A percentile compares a stretch with the other conserved stretches of the same genome.
These are phyloP conservation scores for Drosophila mauritiana DNA, from an alignment of 1,140 invertebrate genomes.

Conservation along the genomic window DNA sequence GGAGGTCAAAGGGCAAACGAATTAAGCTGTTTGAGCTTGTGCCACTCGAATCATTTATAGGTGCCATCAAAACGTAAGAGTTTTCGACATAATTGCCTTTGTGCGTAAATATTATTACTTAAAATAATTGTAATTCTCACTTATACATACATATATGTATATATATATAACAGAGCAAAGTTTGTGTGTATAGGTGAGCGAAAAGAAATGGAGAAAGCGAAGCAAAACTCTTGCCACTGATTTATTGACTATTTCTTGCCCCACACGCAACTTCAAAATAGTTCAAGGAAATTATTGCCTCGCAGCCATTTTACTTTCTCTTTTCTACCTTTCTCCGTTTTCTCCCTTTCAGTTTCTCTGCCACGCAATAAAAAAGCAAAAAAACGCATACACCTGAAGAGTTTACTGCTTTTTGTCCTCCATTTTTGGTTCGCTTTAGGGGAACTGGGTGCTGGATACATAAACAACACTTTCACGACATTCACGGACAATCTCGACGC, in stretches of 20 bases:
- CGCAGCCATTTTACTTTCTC: conserved; percentile 25
- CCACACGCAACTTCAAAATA: conserved; percentile 47
- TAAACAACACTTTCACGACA: conserved; percentile 69
- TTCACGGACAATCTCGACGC: conserved; percentile 33
- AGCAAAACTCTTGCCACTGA: conserved; percentile 37
- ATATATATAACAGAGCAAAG: too few relatives aligned
- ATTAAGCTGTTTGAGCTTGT: conserved; percentile 2
- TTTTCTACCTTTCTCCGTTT: background rate
- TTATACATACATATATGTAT: background rate
- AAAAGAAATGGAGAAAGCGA: background rate
- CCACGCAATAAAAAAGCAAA: background rate
- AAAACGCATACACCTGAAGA: conserved; percentile 35
- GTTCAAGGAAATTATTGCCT: conserved; percentile 42
- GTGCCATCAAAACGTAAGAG: background rate
- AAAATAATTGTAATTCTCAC: background rate
- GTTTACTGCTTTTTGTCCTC: conserved; percentile 20
- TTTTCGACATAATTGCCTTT: background rate
- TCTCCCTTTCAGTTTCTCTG: background rate
- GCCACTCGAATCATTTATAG: conserved; percentile 7
- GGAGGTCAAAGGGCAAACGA: conserved; percentile 28
- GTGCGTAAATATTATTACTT: background rate
- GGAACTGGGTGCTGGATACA: conserved; percentile 20
- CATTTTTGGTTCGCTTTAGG: conserved; percentile 6
- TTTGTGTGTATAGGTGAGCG: too few relatives aligned
- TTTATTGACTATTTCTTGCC: conserved; percentile 45